A percentile compares a stretch with the other conserved stretches of the same genome.
Evolutionary conservation across 92 coral and sea anemone species (phyloP).

Genomic region (Nematostella vectensis): DNA sequence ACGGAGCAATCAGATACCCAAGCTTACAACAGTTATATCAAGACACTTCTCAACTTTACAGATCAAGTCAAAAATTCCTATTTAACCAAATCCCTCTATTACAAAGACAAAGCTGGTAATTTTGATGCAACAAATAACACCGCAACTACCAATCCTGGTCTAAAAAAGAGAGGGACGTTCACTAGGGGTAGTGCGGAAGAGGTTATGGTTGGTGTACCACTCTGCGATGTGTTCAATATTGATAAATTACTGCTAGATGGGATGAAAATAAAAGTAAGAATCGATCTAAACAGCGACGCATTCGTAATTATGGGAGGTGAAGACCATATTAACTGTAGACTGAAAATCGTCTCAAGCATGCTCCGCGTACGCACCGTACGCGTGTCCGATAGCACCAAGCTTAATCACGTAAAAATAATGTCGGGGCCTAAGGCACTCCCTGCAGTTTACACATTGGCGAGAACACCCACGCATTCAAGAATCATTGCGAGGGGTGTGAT

Average conservation of each 20-base stretch:
- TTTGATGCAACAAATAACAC: slow-evolving; percentile 6
- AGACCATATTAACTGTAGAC: slow-evolving; percentile 1
- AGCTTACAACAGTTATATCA: slow-evolving; percentile 6
- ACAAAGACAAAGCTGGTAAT: slow-evolving; percentile 5
- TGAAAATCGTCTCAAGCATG: slow-evolving; percentile 5
- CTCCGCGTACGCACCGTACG: slow-evolving; percentile 18
- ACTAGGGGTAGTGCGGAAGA: background rate
- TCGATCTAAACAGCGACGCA: slow-evolving; percentile 7
- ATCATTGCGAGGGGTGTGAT: slow-evolving; percentile 7
- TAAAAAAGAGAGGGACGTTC: background rate
- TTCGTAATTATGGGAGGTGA: slow-evolving; percentile 13
- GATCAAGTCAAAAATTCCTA: slow-evolving; percentile 16
- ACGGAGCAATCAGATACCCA: slow-evolving; percentile 32
- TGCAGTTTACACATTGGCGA: slow-evolving; percentile 11
- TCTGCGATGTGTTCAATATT: no score
- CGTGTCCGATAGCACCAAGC: slow-evolving; percentile 14
- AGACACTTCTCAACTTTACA: slow-evolving; percentile 16
- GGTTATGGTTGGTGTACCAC: slow-evolving; percentile 21
- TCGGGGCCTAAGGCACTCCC: slow-evolving; percentile 3
- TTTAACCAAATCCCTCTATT: slow-evolving; percentile 2
- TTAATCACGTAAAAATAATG: slow-evolving; percentile 3
- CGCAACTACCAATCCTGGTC: slow-evolving; percentile 7
- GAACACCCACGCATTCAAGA: slow-evolving; percentile 8
- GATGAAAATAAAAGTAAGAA: slow-evolving; percentile 10
- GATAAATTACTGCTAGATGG: slow-evolving; percentile 8